phyloP scores from a whole-genome alignment of 2,113 vertebrate genomes.

The Microcebus tavaratra region DNA sequence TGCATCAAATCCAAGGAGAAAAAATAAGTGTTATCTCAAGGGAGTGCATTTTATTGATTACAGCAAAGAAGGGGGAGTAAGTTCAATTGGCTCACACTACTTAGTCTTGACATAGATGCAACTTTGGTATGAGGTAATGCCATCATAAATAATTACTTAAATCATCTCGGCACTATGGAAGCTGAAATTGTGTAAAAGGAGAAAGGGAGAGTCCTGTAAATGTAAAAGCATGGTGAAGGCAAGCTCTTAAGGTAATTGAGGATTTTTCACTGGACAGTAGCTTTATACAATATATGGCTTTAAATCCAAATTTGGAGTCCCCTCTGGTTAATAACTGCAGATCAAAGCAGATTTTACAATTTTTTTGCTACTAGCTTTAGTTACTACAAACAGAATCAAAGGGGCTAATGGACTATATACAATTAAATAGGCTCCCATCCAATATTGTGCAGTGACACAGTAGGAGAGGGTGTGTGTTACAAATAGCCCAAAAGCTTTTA shows the following conservation, averaged over 20 bases:
- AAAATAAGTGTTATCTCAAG: slow-evolving; percentile 33
- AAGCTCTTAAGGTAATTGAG: slow-evolving; percentile 83
- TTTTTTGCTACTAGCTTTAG: slow-evolving; percentile 53
- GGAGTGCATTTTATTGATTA: slow-evolving; percentile 74
- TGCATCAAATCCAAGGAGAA: slow-evolving; percentile 32
- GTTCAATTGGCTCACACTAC: slow-evolving; percentile 61
- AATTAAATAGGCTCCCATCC: slow-evolving; percentile 70
- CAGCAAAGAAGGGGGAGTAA: slow-evolving; percentile 28
- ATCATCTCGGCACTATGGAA: slow-evolving; percentile 54
- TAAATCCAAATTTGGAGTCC: slow-evolving; percentile 76
- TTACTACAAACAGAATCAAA: slow-evolving; percentile 80
- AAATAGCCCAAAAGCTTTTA: slow-evolving; percentile 79
- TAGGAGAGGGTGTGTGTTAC: slow-evolving; percentile 74
- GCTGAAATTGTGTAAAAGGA: slow-evolving; percentile 72
- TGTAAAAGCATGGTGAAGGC: slow-evolving; percentile 74
- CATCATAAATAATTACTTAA: slow-evolving; percentile 85
- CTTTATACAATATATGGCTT: slow-evolving; percentile 74
- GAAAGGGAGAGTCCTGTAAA: slow-evolving; percentile 76
- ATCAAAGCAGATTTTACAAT: slow-evolving; percentile 78
- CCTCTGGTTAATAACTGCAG: slow-evolving; percentile 77
- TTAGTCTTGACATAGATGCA: slow-evolving; percentile 73
- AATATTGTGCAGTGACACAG: slow-evolving; percentile 52
- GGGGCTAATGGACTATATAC: slow-evolving; percentile 79
- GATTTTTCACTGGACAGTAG: slow-evolving; percentile 78
- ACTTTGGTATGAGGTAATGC: slow-evolving; percentile 83